phyloP scores from a whole-genome alignment of 2,113 vertebrate species.

The Neolamprologus falcicula region DNA sequence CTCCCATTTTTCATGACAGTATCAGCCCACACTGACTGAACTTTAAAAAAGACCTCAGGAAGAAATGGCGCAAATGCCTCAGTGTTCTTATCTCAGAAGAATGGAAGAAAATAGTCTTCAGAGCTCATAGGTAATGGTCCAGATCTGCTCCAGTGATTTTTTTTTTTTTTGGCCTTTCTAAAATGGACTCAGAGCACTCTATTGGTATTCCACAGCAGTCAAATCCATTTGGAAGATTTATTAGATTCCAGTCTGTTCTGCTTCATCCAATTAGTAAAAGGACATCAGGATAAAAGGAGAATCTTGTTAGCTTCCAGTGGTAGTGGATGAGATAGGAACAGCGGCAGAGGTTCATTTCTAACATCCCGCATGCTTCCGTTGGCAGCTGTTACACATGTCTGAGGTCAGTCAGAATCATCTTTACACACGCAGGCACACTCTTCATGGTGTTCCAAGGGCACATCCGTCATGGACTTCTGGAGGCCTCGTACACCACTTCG shows the following conservation, averaged over 20 bases:
- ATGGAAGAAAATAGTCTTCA: constrained; percentile 23
- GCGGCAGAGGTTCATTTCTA: constrained; percentile 27
- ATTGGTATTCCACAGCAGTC: constrained; percentile 64
- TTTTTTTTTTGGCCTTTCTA: not conserved
- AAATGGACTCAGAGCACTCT: constrained; percentile 18
- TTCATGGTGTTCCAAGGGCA: constrained; percentile 92
- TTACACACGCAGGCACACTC: constrained; percentile 91
- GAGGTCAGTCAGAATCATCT: constrained; percentile 79
- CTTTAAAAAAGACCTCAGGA: constrained; percentile 11
- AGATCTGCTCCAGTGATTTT: constrained; percentile 42
- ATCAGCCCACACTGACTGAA: constrained; percentile 27
- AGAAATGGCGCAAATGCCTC: not conserved
- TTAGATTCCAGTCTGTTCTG: constrained; percentile 52
- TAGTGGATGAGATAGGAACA: constrained; percentile 20
- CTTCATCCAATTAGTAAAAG: constrained; percentile 61
- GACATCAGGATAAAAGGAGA: constrained; percentile 68
- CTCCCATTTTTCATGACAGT: constrained; percentile 37
- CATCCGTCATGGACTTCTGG: constrained; percentile 90
- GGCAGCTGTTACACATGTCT: not conserved
- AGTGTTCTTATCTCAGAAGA: constrained; percentile 13
- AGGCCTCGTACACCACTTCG: constrained; percentile 78
- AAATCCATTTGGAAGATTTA: constrained; percentile 68
- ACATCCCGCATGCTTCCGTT: constrained; percentile 3
- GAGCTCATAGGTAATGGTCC: constrained; percentile 23
- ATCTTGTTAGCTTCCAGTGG: constrained; percentile 54